Conservation (phyloP, 1,140 invertebrate genomes). For the Batillaria attramentaria region DNA sequence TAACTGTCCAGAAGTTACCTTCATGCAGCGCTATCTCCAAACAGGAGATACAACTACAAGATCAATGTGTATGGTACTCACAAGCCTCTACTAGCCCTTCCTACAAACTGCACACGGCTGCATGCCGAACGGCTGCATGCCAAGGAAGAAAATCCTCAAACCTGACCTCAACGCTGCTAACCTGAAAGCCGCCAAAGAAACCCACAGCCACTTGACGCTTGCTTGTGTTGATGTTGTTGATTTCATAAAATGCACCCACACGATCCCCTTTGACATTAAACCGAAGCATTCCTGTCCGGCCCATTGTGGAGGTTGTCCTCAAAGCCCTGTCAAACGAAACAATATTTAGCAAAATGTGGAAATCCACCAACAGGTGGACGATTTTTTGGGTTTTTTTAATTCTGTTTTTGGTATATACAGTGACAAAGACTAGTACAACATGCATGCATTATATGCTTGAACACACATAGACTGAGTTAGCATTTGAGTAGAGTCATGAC, state of each 20-base stretch:
- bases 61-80: slow-evolving; percentile 79
- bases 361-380: too few relatives aligned
- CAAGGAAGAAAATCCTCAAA: neutral
- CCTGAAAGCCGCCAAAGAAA: slow-evolving; percentile 52
- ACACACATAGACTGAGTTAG: too few relatives aligned
- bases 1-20: too few relatives aligned
- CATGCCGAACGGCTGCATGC: neutral
- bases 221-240: slow-evolving; percentile 86
- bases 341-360: slow-evolving; percentile 34
- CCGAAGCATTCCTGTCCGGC: slow-evolving; percentile 89
- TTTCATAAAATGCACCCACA: slow-evolving; percentile 92
- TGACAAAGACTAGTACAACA: too few relatives aligned
- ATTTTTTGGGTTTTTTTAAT: too few relatives aligned
- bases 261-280: slow-evolving; percentile 96
- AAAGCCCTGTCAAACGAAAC: slow-evolving; percentile 38
- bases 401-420: too few relatives aligned
- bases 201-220: slow-evolving; percentile 52
- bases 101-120: neutral
- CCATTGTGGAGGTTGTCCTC: slow-evolving; percentile 73
- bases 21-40: too few relatives aligned
- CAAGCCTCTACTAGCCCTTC: neutral
- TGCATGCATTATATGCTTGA: too few relatives aligned
- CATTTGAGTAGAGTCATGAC: too few relatives aligned
- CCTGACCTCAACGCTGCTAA: slow-evolving; percentile 37
- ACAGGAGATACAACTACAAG: too few relatives aligned